A percentile compares a stretch with the other conserved stretches of the same genome.
phyloP scores from a whole-genome alignment of 2,797 vertebrate species.

The Phoxinus dragarum region DNA sequence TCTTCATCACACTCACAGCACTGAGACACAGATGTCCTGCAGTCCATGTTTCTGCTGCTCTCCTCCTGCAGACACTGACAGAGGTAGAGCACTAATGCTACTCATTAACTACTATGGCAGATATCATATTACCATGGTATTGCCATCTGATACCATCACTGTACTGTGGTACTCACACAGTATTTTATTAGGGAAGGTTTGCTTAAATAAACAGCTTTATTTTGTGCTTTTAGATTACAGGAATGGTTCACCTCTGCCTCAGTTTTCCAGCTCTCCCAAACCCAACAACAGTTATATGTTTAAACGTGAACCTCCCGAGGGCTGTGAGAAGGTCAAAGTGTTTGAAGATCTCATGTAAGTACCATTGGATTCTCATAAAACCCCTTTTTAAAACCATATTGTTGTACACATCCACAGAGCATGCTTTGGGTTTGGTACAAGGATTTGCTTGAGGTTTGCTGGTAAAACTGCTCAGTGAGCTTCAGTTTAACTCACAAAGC shows the following conservation, averaged over 20 bases:
- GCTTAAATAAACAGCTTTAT: constrained; percentile 10
- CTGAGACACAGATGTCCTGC: constrained; percentile 92
- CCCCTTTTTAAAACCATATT: neutral
- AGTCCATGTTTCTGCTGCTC: constrained; percentile 91
- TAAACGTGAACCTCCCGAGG: constrained; percentile 98
- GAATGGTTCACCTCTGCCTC: constrained; percentile 94
- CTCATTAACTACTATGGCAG: neutral
- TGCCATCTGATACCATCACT: neutral
- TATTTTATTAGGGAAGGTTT: neutral
- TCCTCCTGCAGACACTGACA: constrained; percentile 66
- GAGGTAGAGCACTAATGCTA: neutral
- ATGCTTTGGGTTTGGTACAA: neutral
- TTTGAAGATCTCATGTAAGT: constrained; percentile 98
- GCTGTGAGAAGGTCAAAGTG: constrained; percentile 97
- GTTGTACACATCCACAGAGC: neutral
- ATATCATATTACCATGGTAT: neutral
- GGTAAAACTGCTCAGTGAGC: neutral
- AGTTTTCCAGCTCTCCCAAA: constrained; percentile 97
- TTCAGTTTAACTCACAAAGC: too few species aligned
- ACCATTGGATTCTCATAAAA: constrained; percentile 48
- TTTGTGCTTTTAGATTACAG: constrained; percentile 87
- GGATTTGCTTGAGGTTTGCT: neutral
- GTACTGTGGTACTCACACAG: neutral
- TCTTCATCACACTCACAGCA: constrained; percentile 86
- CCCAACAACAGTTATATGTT: constrained; percentile 99